These are phyloP conservation scores for Orgyia antiqua DNA, from an alignment of 2,888 invertebrate species.

Conservation along the genomic window DNA sequence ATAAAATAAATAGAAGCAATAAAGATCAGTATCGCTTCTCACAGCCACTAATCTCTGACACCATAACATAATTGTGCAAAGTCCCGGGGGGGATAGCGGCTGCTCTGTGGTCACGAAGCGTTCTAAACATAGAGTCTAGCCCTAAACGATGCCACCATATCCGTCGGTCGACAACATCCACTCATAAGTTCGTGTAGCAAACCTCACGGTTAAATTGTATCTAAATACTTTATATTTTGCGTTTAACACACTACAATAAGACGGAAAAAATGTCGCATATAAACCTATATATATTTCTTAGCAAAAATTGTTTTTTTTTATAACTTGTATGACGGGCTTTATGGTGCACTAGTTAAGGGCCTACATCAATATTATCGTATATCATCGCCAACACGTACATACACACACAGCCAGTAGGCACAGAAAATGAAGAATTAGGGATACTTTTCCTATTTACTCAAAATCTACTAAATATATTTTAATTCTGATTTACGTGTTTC, in stretches of 20 bases:
- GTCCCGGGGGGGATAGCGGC: constrained; percentile 39
- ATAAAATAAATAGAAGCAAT: constrained; percentile 44
- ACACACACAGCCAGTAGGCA: too few species aligned
- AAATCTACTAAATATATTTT: too few species aligned
- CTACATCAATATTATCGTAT: too few species aligned
- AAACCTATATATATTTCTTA: too few species aligned
- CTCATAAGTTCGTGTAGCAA: constrained; percentile 49
- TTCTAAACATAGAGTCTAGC: constrained; percentile 66
- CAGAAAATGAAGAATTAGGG: too few species aligned
- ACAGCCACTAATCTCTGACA: constrained; percentile 56
- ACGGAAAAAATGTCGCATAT: not conserved
- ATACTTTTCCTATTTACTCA: too few species aligned
- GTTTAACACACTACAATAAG: too few species aligned
- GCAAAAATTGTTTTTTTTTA: too few species aligned
- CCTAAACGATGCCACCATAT: constrained; percentile 72
- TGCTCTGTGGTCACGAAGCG: constrained; percentile 62
- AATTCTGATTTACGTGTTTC: too few species aligned
- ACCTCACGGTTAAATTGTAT: constrained; percentile 35
- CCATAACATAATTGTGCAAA: constrained; percentile 68
- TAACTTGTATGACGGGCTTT: too few species aligned
- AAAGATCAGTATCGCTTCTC: constrained; percentile 44
- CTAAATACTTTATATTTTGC: constrained; percentile 10
- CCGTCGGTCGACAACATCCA: constrained; percentile 53
- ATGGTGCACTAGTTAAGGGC: too few species aligned
- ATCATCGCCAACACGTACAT: too few species aligned